Conservation (phyloP, 1,140 invertebrate species). For the Akabosia matsudoensis region DNA sequence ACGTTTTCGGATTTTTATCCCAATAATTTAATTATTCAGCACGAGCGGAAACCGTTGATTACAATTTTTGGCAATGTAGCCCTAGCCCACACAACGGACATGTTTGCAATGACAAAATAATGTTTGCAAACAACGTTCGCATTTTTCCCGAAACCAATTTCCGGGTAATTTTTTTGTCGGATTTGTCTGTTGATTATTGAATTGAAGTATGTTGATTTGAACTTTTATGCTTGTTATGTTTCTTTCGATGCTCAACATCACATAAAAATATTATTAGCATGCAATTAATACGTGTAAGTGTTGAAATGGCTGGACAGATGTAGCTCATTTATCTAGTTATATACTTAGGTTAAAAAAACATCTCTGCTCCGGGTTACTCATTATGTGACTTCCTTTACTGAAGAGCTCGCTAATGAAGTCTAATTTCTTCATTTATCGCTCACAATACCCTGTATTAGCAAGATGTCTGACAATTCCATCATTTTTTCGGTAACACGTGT, state of each 20-base stretch:
- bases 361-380: conserved; percentile 14
- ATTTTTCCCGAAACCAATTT: too few species aligned
- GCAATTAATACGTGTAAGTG: background rate
- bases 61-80: too few species aligned
- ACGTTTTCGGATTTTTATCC: too few species aligned
- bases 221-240: background rate
- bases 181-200: background rate
- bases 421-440: conserved; percentile 8
- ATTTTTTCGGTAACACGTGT: too few species aligned
- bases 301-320: background rate
- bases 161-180: background rate
- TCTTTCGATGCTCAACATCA: too few species aligned
- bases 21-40: too few species aligned
- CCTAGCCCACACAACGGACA: too few species aligned
- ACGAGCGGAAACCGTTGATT: too few species aligned
- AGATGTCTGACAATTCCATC: too few species aligned
- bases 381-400: background rate
- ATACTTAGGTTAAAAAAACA: background rate
- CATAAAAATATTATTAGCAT: too few species aligned
- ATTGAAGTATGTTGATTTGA: background rate
- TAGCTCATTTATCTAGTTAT: background rate
- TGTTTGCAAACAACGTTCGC: too few species aligned
- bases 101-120: too few species aligned
- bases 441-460: background rate
- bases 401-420: conserved; percentile 8